Conservation (phyloP, 1,140 invertebrate genomes). For the Danaus plexippus region DNA sequence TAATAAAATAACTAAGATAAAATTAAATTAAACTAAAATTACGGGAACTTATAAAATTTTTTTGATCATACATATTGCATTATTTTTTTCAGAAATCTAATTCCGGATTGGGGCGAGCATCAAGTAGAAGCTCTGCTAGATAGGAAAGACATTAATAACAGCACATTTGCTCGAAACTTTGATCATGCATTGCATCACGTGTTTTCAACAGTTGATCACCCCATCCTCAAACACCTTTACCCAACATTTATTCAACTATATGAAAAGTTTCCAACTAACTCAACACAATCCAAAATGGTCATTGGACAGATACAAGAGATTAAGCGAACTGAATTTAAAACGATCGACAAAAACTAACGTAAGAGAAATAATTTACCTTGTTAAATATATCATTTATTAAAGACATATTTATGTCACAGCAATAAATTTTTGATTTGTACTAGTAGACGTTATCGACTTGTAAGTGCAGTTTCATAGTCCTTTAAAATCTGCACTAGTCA, state of each 20-base stretch:
- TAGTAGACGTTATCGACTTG: constrained; percentile 8
- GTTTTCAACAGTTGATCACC: constrained; percentile 87
- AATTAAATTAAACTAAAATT: too few species aligned
- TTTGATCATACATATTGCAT: too few species aligned
- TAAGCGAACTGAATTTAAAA: constrained; percentile 17
- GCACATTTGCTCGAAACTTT: constrained; percentile 76
- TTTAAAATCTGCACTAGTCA: constrained; percentile 13
- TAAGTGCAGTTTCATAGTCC: constrained; percentile 9
- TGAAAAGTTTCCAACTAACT: constrained; percentile 77
- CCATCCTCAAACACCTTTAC: constrained; percentile 76
- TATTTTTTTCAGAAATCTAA: constrained; percentile 29
- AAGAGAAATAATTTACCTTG: too few species aligned
- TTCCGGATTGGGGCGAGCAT: constrained; percentile 83
- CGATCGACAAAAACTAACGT: not conserved
- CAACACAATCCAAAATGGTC: constrained; percentile 74
- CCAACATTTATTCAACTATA: constrained; percentile 78
- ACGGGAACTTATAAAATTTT: too few species aligned
- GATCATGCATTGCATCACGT: constrained; percentile 84
- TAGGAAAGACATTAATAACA: constrained; percentile 77
- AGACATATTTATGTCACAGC: too few species aligned
- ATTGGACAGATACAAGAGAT: constrained; percentile 79
- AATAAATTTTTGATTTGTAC: too few species aligned
- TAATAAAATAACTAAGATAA: too few species aligned
- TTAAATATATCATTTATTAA: too few species aligned
- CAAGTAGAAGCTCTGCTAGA: constrained; percentile 83